Base-by-base conservation (phyloP, 2,888 invertebrate species). In the Crossocerus cetratus region DNA sequence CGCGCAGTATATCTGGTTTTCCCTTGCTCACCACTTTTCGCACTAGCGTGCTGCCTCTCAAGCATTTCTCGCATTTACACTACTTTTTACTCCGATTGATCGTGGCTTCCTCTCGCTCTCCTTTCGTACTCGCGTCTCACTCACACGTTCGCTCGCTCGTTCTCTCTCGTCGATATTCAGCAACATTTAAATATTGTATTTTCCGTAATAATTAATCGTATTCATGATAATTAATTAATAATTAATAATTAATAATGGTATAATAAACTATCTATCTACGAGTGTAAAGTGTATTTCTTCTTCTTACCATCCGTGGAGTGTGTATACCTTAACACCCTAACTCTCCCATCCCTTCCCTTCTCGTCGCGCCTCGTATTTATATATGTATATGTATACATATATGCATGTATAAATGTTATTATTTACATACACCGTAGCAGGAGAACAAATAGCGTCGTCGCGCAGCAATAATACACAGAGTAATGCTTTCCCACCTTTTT, bases 131-230 rank as follows among this genome's bases (percentile, higher is more conserved):
- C 32, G 5, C 32, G 3, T 32, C 8, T 32, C 74, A 66, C 56
- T 61, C 74, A 72, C 68, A 66, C 82, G 73, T 66, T 71, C 76
- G 72, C 69, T 69, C 55, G 78, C 73, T 57, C 75, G 69, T 67
- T 71, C 53, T 58, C 72, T 67, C 62, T 78, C 80, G 73, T 65
- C 77, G 82, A 32, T 81, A 83, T 80, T 83, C 78, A 84, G 85
- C 87, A 89, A 89, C 89, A 89, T 89, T 89, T 88, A 89, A 89
- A 88, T 89, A 89, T 88, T 86, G 86, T 87, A 87, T 86, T 83
- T 75, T 84, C 80, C 83, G 74, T 85, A 83, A 84, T 83, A 83
- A 83, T 85, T 82, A 85, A 78, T 81, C 74, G 72, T 84, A 77
- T 81, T 86, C 83, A 82, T 85, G 78, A 83, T 85, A 80, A 86